Percentiles rank a stretch among this genome's conserved stretches.
phyloP scores from a whole-genome alignment of 2,888 invertebrate genomes.

The Ectemnius continuus region DNA sequence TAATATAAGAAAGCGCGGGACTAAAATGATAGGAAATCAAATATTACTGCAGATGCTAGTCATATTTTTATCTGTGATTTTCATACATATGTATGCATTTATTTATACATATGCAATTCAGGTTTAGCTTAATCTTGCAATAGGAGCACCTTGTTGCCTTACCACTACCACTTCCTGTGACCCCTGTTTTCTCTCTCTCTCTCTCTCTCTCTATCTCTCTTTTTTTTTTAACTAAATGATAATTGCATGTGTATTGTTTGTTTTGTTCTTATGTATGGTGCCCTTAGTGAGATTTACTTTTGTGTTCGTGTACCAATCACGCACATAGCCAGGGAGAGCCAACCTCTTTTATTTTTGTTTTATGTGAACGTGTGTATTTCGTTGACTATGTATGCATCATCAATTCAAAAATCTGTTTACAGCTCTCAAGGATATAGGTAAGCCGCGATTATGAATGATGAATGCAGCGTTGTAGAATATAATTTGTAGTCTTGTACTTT shows the following conservation, averaged over 20 bases:
- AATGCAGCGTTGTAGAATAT: constrained; percentile 71
- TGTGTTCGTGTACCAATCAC: constrained; percentile 52
- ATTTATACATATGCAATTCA: constrained; percentile 36
- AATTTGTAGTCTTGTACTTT: constrained; percentile 59
- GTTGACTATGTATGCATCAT: constrained; percentile 65
- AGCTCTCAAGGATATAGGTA: constrained; percentile 78
- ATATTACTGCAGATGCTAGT: too few relatives aligned
- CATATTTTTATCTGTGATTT: constrained; percentile 15
- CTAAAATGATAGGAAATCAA: too few relatives aligned
- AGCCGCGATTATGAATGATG: constrained; percentile 73
- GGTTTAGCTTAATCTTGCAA: constrained; percentile 48
- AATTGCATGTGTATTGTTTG: constrained; percentile 72
- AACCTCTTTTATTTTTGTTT: constrained; percentile 36
- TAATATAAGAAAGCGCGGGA: too few relatives aligned
- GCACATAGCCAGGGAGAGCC: constrained; percentile 48
- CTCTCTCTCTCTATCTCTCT: constrained; percentile 16
- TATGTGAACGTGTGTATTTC: constrained; percentile 64
- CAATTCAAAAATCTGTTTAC: constrained; percentile 74
- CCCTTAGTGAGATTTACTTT: constrained; percentile 54
- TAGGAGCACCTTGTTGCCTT: constrained; percentile 64
- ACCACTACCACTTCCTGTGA: constrained; percentile 67
- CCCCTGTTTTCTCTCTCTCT: constrained; percentile 42
- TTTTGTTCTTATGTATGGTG: constrained; percentile 65
- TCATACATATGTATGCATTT: constrained; percentile 33
- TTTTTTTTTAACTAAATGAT: constrained; percentile 25